Evolutionary conservation across 2,113 vertebrate genomes (phyloP), one percentile per base, ranked within the genome.

Genomic region (Plectropomus leopardus): DNA sequence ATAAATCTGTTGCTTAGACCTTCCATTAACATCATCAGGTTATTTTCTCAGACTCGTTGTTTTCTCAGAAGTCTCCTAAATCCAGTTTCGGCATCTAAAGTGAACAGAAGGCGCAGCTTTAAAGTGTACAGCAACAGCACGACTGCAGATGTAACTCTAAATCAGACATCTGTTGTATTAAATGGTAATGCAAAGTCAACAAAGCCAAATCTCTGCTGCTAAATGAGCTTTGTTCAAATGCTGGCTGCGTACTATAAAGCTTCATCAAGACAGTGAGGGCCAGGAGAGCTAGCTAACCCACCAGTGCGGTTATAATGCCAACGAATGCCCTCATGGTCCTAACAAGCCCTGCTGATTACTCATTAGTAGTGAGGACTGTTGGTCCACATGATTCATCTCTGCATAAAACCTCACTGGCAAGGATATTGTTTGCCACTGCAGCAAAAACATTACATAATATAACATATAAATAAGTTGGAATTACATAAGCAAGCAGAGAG

Each of bases 401-500:
- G 36, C 81, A 70, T 13, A 47, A 80, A 65, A 67, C 44, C 40
- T 75, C n/a, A 76, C 64, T 86, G 71, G 58, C 76, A 80, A 1
- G 0, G 23, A 60, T 67, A 70, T 77, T 86, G 68, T 84, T 77
- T 71, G 58, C 34, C 58, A 72, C 66, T 78, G 79, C 72, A 72
- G 64, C 53, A 75, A 79, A 74, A 1, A 70, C 7, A 79, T 88
- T 86, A 75, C 78, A 85, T 76, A 86, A 91, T 54, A 57, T 28
- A 76, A 83, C 73, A 89, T 82, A 89, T 79, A 83, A 88, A 85
- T 84, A 87, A 85, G 72, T 78, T 71, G 61, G 51, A 80, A 84
- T 91, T 86, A 83, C 68, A 89, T 85, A 86, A 91, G 82, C 40
- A 0, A 79, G 68, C 59, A 76, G 7, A 84, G 74, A 87, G 57